Evolutionary conservation across 2,113 vertebrate species (phyloP), one percentile per base, ranked within the genome.

Genomic region (Ageneiosus marmoratus): DNA sequence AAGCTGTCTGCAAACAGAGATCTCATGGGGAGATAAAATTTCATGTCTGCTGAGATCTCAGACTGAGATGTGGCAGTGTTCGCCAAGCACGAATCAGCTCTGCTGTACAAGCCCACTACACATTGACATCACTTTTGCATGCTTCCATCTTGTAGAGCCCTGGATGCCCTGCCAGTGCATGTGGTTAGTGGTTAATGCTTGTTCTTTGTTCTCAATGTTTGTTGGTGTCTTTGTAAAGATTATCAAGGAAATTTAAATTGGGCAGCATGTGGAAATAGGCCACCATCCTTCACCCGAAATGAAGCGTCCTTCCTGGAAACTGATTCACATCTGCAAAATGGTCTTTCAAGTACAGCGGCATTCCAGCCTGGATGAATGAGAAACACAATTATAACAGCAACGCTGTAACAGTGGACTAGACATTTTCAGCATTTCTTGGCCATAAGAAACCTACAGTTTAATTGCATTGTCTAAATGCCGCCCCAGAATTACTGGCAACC

Each of bases 1-100:
- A 82, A 81, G 87, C 84, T 74, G 60, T 89, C 81, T 37, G 83
- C 86, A 92, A 90, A 92, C 86, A 91, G 70, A n/a, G 81, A 86
- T 82, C 76, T 34, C 29, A 34, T 69, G 56, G 60, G 79, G 48
- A 75, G 83, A 88, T 87, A 79, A 85, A 77, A 89, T 86, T 86
- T 88, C 55, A 88, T 80, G 82, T 88, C 15, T 84, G 88, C 78
- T 85, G 51, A 86, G 87, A 90, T 87, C 87, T 84, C 63, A 78
- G 34, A 70, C 76, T 62, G 34, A 41, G 60, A 83, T 72, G 24
- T 79, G 74, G 50, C 44, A 16, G 3, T 24, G 41, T 70, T 67
- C 20, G 51, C 41, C 37, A 62, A 67, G 27, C 27, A 73, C n/a
- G 34, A 48, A 53, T 11, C 37, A 32, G 50, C 60, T 69, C 48